phyloP scores from a whole-genome alignment of 2,888 invertebrate species.

The Callinectes sapidus region DNA sequence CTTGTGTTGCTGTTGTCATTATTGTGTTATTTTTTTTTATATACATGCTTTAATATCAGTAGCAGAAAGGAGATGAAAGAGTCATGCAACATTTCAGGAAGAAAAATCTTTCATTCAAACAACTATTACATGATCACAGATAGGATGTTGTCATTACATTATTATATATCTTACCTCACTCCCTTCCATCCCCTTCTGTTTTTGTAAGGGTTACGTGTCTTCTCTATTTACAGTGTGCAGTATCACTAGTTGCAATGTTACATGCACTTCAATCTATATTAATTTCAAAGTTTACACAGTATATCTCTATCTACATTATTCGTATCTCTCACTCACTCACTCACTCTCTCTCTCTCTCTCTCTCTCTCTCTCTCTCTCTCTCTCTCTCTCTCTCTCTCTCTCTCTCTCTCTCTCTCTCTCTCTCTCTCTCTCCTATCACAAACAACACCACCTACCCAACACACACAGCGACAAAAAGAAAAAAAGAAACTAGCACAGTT shows the following conservation, averaged over 20 bases:
- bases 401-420: no score
- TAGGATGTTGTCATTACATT: background rate
- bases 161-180: background rate
- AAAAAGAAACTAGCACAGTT: background rate
- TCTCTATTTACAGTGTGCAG: background rate
- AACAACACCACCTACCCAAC: slow-evolving; percentile 7
- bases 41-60: background rate
- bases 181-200: background rate
- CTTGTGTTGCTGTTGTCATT: background rate
- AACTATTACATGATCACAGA: no score
- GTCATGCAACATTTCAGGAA: background rate
- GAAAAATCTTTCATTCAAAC: background rate
- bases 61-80: background rate
- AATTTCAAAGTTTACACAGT: background rate
- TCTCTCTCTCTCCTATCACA: background rate
- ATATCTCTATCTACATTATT: background rate
- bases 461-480: background rate
- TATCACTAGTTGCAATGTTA: background rate
- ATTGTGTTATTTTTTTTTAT: background rate
- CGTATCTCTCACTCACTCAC: background rate
- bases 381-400: background rate
- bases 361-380: background rate
- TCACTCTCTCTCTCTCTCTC: background rate
- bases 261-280: background rate
- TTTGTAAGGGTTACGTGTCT: background rate